Evolutionary conservation across 2,797 vertebrate genomes (phyloP), one percentile per base, ranked within the genome.

Genomic region (Tolypeutes matacus): DNA sequence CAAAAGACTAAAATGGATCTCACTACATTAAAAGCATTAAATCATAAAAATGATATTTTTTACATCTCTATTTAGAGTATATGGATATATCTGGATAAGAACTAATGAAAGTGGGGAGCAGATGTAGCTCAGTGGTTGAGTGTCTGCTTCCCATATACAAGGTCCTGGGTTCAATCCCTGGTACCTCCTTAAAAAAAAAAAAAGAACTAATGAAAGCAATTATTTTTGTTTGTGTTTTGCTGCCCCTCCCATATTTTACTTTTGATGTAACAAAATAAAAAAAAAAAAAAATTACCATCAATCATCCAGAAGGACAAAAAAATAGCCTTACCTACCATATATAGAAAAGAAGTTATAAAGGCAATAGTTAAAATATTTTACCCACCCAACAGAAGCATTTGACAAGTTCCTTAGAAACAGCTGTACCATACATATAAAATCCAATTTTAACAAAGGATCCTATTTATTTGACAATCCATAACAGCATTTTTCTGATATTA

Each of bases 361-460:
- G n/a, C 65, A 81, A 88, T 60, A 56, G 14, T 76, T 87, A 90
- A 86, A 96, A 39, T 51, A 89, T 67, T 85, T 81, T 88, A 87
- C 1, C 25, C 31, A 92, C 6, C 25, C 62, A 69, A 94, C 18
- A 85, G 69, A 94, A 92, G 58, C 58, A 89, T 21, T 88, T 93
- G 49, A 27, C 34, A 91, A 76, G 31, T 72, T 67, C 31, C 60
- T 76, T 86, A 92, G 64, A 86, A 89, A 94, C 6, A 64, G 58
- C 18, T n/a, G 1, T 31, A 89, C 86, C 7, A 75, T 53, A 83
- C 15, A 91, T 93, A 49, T 67, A 89, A 94, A 91, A 88, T 85
- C 85, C 25, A 73, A 69, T 77, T 80, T 91, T 62, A 77, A 91
- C 81, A 70, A 49, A 81, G 31, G 73, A 86, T 78, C 72, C 53